These are phyloP conservation scores for Drosophila niveifrons DNA, from an alignment of 2,888 invertebrate genomes.

Conservation along the genomic window DNA sequence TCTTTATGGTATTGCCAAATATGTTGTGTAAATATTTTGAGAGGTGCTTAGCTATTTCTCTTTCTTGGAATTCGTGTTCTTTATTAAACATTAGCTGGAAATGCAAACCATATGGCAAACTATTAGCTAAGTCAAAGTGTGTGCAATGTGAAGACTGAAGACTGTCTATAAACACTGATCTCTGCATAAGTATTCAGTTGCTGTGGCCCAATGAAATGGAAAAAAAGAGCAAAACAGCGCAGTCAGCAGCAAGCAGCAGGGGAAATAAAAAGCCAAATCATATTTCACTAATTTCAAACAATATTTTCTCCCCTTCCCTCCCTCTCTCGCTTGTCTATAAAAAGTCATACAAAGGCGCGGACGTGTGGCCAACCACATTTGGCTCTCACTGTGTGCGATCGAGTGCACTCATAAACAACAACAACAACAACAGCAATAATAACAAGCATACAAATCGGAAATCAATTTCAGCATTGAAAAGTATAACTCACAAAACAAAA, in stretches of 20 bases:
- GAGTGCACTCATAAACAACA: slow-evolving; percentile 50
- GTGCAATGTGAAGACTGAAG: slow-evolving; percentile 20
- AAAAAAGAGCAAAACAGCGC: slow-evolving; percentile 3
- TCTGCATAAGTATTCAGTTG: slow-evolving; percentile 21
- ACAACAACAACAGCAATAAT: slow-evolving; percentile 29
- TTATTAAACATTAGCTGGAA: slow-evolving; percentile 18
- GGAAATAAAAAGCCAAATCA: slow-evolving; percentile 62
- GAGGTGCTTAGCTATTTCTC: neutral
- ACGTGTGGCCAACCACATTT: slow-evolving; percentile 69
- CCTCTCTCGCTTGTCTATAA: slow-evolving; percentile 10
- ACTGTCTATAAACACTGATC: slow-evolving; percentile 26
- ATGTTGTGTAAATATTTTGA: neutral
- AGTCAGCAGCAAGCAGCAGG: slow-evolving; percentile 16
- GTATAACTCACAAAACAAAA: slow-evolving; percentile 59
- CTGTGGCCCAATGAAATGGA: neutral
- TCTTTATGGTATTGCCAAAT: neutral
- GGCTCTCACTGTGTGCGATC: slow-evolving; percentile 45
- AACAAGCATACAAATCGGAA: slow-evolving; percentile 65
- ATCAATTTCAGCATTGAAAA: slow-evolving; percentile 74
- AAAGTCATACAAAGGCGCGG: slow-evolving; percentile 48
- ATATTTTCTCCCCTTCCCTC: slow-evolving; percentile 19
- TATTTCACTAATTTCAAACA: slow-evolving; percentile 68
- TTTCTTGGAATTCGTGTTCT: slow-evolving; percentile 4
- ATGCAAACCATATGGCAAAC: slow-evolving; percentile 33
- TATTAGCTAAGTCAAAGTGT: slow-evolving; percentile 43